phyloP scores from a whole-genome alignment of 2,797 vertebrate genomes.

The Myotis pilosus region DNA sequence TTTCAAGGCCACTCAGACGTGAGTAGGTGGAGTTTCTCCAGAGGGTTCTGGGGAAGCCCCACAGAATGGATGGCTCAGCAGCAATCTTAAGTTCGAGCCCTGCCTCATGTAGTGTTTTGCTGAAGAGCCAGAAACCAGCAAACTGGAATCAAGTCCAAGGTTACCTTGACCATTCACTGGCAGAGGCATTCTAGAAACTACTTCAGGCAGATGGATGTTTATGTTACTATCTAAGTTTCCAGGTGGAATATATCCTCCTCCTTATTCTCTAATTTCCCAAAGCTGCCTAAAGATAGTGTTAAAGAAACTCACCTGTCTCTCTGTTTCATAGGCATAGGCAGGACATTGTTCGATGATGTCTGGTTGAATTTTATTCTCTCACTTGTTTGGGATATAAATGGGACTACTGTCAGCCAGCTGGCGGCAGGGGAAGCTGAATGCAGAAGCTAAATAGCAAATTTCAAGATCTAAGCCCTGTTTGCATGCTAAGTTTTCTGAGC shows the following conservation, averaged over 20 bases:
- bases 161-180: conserved; percentile 41
- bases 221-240: not conserved
- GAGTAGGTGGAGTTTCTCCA: conserved; percentile 41
- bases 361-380: not conserved
- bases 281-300: not conserved
- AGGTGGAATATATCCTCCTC: not conserved
- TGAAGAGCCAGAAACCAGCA: conserved; percentile 54
- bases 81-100: not conserved
- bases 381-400: not conserved
- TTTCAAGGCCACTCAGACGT: not conserved
- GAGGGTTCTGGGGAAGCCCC: conserved; percentile 10
- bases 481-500: not conserved
- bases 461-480: not conserved
- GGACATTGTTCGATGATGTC: not conserved
- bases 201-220: conserved; percentile 29
- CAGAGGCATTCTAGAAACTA: not conserved
- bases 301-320: not conserved
- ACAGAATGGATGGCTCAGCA: conserved; percentile 21
- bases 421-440: not conserved
- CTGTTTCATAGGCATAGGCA: not conserved
- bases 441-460: not conserved
- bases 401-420: not conserved
- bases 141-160: conserved; percentile 47
- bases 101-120: conserved; percentile 53
- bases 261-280: not conserved